Evolutionary conservation across 2,888 invertebrate genomes (phyloP), one percentile per base, ranked within the genome.

Genomic region (Tanaodytes sp.): DNA sequence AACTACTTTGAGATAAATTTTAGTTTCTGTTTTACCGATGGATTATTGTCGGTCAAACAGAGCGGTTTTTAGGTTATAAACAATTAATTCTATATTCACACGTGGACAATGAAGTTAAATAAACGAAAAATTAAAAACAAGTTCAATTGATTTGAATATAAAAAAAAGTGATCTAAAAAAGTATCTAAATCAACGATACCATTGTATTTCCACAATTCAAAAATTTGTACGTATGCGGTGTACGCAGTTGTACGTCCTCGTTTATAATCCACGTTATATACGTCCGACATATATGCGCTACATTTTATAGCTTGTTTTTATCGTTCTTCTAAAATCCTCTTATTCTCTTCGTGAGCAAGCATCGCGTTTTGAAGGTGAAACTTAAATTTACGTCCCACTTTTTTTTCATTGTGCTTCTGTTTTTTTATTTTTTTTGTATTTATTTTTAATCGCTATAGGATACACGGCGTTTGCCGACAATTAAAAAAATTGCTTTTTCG

Each of bases 251-350:
- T 31, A 19, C 18, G 16, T 18, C 9, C 9, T 14, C 40, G 42
- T 12, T 12, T 27, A 27, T 27, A 9, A 15, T 37, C 39, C 55
- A 63, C 48, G 55, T 55, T 64, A 62, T 65, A 58, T 65, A 46
- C 42, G 37, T n/a, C n/a, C 40, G 52, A 52, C 65, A 65, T 64
- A 49, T 51, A 57, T 30, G 36, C 33, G 58, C 51, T n/a, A n/a
- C n/a, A n/a, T 52, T 65, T 57, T 65, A 65, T 58, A 52, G 18
- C 52, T 52, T 52, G 57, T 51, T 65, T 64, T 65, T 65, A 65
- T 58, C 52, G 57, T 58, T 52, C 52, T 51, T 65, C 58, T 58
- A 65, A 63, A 65, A 65, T 46, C 57, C 58, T 52, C 45, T 20
- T 43, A 33, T 46, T 49, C 63, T 27, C 42, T 40, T 31, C 42